phyloP scores from a whole-genome alignment of 2,113 vertebrate species.

The Salvator merianae region DNA sequence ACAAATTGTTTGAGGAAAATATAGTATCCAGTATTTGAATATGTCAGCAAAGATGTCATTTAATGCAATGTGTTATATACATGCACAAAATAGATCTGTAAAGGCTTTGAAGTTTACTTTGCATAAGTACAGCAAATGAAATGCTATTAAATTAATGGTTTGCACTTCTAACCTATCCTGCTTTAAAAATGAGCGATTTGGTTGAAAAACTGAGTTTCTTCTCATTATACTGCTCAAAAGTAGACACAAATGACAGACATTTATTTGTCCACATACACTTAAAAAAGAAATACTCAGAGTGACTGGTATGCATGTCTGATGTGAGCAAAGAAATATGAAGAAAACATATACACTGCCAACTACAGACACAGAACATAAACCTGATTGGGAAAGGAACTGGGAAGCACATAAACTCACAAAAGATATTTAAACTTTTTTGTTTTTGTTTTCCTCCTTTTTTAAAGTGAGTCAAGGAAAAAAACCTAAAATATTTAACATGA shows the following conservation, averaged over 20 bases:
- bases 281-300: constrained; percentile 3
- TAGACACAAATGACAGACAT: too few relatives aligned
- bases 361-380: background rate
- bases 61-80: background rate
- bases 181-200: background rate
- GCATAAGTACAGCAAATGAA: background rate
- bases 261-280: constrained; percentile 7
- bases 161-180: background rate
- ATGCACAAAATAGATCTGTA: background rate
- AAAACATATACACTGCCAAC: background rate
- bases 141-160: background rate
- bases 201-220: background rate
- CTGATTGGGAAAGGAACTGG: background rate
- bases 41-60: background rate
- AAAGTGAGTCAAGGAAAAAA: background rate
- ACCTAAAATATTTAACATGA: too few relatives aligned
- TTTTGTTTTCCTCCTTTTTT: background rate
- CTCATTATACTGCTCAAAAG: too few relatives aligned
- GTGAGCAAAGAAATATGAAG: background rate
- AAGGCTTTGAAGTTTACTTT: background rate
- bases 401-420: background rate
- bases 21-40: background rate
- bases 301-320: background rate
- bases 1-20: background rate
- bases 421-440: background rate